Base-by-base conservation (phyloP, 1,140 invertebrate species). In the Ceratina australensis region DNA sequence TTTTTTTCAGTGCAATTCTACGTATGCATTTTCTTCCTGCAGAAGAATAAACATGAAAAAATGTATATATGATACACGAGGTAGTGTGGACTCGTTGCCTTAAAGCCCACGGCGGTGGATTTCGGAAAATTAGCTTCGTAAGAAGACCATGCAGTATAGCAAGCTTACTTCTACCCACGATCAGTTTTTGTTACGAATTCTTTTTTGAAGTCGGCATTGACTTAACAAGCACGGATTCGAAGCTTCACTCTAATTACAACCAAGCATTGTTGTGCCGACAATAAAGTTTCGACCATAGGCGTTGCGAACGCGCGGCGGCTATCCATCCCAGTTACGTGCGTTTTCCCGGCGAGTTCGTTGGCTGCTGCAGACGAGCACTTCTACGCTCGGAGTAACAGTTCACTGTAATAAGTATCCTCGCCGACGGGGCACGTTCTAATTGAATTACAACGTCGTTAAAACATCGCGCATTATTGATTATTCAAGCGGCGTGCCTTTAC, bases 401-500 rank as follows among this genome's bases (percentile, higher is more conserved):
- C 67, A 64, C 57, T 71, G 65, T 67, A 77, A 69, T 80, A 76
- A 80, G 65, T 60, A 71, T 77, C 59, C 61, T 77, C 67, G 54
- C 59, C 33, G 47, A 20, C 47, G 13, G 33, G 15, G 59, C 64
- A 42, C 52, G 72, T 65, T 80, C n/a, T 71, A 80, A 71, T 80
- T 75, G 78, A 76, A 54, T 80, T 24, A 76, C 61, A 60, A 57
- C 26, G 63, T 71, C 54, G 79, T 81, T 82, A 81, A 82, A 61
- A 54, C 57, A 50, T 78, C 76, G 67, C 68, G 56, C 20, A n/a
- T 42, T 68, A 78, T 50, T 66, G 60, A 76, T 63, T 49, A 24
- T 82, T 84, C 78, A 79, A 80, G 79, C 57, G 61, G n/a, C 69
- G 75, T 72, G 71, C 50, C 20, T n/a, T 63, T n/a, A 63, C 67